Base-by-base conservation (phyloP, 2,797 vertebrate species). In the Potorous gilbertii region DNA sequence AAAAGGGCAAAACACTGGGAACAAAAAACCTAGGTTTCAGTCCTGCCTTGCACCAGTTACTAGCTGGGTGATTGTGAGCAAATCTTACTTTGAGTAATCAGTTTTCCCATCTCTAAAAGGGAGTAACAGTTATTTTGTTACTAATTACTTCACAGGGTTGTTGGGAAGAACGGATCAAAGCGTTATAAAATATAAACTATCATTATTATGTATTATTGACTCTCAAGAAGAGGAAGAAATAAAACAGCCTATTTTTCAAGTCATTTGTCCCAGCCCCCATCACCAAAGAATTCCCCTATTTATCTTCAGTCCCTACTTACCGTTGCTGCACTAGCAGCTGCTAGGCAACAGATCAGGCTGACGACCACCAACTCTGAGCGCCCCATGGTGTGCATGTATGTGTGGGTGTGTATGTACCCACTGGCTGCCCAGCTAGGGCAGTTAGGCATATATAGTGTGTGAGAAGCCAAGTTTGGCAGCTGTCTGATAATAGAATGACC, bases 311-410 rank as follows among this genome's bases (percentile, higher is more conserved):
- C 46, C 9, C 55, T 8, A 6, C 98, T 98, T 98, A 99, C 99
- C 27, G 98, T 98, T 13, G 98, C 96, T 0, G 98, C 98, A 31
- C 96, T 87, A 0, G 97, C 98, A 27, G 91, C 96, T 0, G 97
- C 98, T 24, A 99, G 90, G 96, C 95, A 98, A 95, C 98, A 97
- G 96, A 98, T 52, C 3, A 98, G 92, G 93, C 97, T 95, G 18
- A 98, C 56, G 62, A 92, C 66, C 8, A 97, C 56, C 90, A 98
- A 91, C 92, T 94, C 96, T 98, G 98, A 97, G 92, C 13, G 96
- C 54, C 95, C 97, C 99, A 99, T 99, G 95, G 46, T 95, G 94
- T 92, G 40, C 0, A 14, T 16, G 46, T 62, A 16, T 10, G 92
- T 27, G 34, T 0, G 56, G 8, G 1, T 9, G 57, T 29, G 62